These are phyloP conservation scores for Xyrauchen texanus DNA, from an alignment of 2,113 vertebrate species.

Conservation along the genomic window DNA sequence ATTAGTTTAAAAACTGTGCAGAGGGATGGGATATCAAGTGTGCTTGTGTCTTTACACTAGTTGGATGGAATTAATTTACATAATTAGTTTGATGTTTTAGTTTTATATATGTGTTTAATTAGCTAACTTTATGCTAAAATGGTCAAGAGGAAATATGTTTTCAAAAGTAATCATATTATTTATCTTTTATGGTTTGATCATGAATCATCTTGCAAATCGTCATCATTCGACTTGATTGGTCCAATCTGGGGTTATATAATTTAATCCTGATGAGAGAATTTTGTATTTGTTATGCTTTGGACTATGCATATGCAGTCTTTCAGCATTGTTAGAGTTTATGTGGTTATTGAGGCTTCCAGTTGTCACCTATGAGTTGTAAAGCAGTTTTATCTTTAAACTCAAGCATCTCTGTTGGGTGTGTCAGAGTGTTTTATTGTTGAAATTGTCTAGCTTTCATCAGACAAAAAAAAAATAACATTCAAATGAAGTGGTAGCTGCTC, in stretches of 20 bases:
- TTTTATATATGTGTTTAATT: not conserved
- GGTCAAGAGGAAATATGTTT: not conserved
- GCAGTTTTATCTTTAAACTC: too few species aligned
- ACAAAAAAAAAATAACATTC: not conserved
- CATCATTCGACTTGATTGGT: not conserved
- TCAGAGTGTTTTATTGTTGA: not conserved
- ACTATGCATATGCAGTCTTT: not conserved
- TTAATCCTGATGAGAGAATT: not conserved
- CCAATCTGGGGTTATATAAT: not conserved
- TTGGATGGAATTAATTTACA: not conserved
- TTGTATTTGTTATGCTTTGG: not conserved
- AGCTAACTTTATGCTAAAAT: not conserved
- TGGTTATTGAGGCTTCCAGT: too few species aligned
- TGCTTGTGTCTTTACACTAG: not conserved
- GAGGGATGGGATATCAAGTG: not conserved
- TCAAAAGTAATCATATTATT: not conserved
- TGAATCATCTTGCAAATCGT: constrained; percentile 9
- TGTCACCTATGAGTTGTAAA: not conserved
- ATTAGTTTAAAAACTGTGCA: constrained; percentile 5
- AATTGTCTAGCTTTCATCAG: not conserved
- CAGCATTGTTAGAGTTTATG: too few species aligned
- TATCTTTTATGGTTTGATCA: constrained; percentile 29
- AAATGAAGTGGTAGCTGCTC: not conserved
- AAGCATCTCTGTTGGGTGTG: too few species aligned
- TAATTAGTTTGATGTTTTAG: not conserved